Evolutionary conservation across 2,888 invertebrate species (phyloP).

Genomic region (Idaea dimidiata): DNA sequence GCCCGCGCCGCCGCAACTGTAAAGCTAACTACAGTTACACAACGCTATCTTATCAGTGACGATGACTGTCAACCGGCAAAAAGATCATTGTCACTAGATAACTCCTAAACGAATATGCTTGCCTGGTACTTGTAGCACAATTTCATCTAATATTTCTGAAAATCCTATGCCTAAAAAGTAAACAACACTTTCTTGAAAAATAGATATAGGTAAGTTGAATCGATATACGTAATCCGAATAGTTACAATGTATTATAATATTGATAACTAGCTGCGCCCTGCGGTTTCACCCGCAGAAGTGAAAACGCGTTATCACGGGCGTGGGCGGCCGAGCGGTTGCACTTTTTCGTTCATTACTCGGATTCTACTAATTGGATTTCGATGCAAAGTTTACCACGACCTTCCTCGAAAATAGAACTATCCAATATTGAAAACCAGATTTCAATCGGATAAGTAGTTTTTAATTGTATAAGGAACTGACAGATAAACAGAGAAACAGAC

Average conservation of each 20-base stretch:
- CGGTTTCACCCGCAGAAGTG: too few relatives aligned
- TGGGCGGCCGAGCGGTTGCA: too few relatives aligned
- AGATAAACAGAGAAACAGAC: too few relatives aligned
- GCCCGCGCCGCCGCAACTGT: slow-evolving; percentile 52
- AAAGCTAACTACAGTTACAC: slow-evolving; percentile 49
- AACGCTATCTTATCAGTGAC: slow-evolving; percentile 63
- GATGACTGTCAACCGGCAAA: slow-evolving; percentile 34
- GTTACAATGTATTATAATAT: not conserved
- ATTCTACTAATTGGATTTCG: too few relatives aligned
- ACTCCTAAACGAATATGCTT: slow-evolving; percentile 40
- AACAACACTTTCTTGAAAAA: not conserved
- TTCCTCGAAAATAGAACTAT: too few relatives aligned
- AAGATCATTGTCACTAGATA: slow-evolving; percentile 39
- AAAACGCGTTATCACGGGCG: too few relatives aligned
- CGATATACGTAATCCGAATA: not conserved
- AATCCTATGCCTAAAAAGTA: slow-evolving; percentile 2
- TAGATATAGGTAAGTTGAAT: not conserved
- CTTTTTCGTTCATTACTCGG: too few relatives aligned
- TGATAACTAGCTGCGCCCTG: too few relatives aligned
- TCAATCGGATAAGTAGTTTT: too few relatives aligned
- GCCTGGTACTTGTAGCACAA: slow-evolving; percentile 55
- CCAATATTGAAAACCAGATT: too few relatives aligned
- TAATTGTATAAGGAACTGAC: too few relatives aligned
- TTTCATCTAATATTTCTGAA: slow-evolving; percentile 35
- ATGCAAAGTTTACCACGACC: too few relatives aligned